Conservation (phyloP, 2,797 vertebrate species). For the Enteromius paludinosus region DNA sequence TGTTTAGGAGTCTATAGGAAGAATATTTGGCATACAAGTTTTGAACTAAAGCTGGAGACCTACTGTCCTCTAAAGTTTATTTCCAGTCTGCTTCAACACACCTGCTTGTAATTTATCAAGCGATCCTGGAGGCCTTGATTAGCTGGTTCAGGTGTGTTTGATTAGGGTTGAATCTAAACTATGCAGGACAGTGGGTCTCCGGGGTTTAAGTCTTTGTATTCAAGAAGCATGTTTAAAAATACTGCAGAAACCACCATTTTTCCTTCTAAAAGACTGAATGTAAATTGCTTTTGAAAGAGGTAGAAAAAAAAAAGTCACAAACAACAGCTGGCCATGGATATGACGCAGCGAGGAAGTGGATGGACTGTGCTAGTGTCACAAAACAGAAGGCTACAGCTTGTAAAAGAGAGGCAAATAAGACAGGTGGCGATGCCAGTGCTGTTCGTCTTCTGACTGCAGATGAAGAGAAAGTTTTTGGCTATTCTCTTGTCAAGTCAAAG, state of each 20-base stretch:
- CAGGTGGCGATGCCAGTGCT: conserved; percentile 9
- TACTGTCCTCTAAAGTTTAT: background rate
- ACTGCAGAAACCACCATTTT: background rate
- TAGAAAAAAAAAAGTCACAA: background rate
- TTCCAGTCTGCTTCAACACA: background rate
- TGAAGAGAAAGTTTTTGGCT: conserved; percentile 22
- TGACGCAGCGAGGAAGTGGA: background rate
- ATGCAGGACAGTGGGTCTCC: background rate
- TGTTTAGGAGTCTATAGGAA: background rate
- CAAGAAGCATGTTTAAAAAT: background rate
- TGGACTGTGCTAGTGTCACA: conserved; percentile 16
- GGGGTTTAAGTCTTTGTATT: background rate
- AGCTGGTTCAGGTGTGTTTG: background rate
- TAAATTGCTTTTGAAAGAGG: background rate
- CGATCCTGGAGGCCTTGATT: background rate
- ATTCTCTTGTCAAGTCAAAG: background rate
- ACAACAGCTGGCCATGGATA: conserved; percentile 12
- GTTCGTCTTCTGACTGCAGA: conserved; percentile 18
- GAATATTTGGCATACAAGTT: background rate
- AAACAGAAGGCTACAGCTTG: conserved; percentile 16
- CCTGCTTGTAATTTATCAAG: background rate
- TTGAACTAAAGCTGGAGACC: background rate
- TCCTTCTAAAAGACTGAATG: background rate
- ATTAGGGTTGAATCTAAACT: background rate
- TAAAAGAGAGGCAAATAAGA: conserved; percentile 5